phyloP scores from a whole-genome alignment of 2,113 vertebrate species.

The Passer montanus region DNA sequence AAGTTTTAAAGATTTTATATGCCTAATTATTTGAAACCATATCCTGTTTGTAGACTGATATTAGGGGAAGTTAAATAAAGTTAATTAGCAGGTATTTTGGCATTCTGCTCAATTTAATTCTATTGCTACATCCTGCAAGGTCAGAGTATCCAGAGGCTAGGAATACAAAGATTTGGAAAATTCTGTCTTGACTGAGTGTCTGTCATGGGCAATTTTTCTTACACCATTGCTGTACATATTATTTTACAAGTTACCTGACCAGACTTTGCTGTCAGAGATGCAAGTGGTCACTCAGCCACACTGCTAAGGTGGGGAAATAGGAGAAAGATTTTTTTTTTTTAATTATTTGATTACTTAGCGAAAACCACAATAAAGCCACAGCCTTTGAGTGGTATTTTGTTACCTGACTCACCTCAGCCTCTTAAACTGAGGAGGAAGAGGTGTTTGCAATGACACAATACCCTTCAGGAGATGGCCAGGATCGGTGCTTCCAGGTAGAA shows the following conservation, averaged over 20 bases:
- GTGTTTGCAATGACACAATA: background rate
- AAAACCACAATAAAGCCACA: background rate
- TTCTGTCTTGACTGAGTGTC: background rate
- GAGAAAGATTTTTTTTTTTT: background rate
- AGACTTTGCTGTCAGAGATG: background rate
- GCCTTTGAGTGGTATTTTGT: background rate
- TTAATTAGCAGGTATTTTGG: conserved; percentile 30
- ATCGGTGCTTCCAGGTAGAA: background rate
- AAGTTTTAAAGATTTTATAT: background rate
- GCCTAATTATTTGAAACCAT: background rate
- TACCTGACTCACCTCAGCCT: background rate
- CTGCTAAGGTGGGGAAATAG: background rate
- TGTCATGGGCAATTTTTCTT: background rate
- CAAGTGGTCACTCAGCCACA: background rate
- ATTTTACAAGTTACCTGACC: background rate
- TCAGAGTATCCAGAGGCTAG: background rate
- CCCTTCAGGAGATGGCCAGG: background rate
- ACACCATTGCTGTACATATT: background rate
- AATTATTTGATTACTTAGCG: background rate
- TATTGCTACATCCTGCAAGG: background rate
- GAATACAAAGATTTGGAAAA: background rate
- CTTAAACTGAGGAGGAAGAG: background rate
- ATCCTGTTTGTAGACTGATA: background rate
- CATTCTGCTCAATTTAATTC: conserved; percentile 22
- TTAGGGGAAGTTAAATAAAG: background rate